These are phyloP conservation scores for Catharus fuscescens DNA, from an alignment of 2,113 vertebrate species.

Conservation along the genomic window DNA sequence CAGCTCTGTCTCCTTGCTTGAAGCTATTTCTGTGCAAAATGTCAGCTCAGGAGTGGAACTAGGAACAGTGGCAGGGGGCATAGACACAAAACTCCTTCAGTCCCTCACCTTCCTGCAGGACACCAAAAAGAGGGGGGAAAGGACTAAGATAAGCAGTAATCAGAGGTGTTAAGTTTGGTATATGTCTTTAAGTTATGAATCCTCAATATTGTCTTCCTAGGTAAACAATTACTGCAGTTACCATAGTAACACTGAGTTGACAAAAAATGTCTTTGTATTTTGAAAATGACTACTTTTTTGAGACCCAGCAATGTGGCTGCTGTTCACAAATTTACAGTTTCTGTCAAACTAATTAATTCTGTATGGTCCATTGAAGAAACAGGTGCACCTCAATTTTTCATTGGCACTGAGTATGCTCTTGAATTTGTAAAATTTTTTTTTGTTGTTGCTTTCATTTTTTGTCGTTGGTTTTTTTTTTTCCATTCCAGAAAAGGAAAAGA, in stretches of 20 bases:
- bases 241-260: not conserved
- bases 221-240: slow-evolving; percentile 27
- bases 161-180: not conserved
- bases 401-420: not conserved
- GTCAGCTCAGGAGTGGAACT: not conserved
- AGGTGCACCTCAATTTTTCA: not conserved
- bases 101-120: not conserved
- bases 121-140: not conserved
- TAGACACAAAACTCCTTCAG: not conserved
- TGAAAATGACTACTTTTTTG: not conserved
- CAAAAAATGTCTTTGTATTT: not conserved
- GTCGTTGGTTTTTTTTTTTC: not conserved
- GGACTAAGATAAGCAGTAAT: not conserved
- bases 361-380: not conserved
- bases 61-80: not conserved
- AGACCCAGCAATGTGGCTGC: not conserved
- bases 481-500: not conserved
- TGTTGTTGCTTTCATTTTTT: not conserved
- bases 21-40: not conserved
- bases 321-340: not conserved
- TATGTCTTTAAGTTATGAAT: not conserved
- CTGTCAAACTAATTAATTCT: not conserved
- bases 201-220: not conserved
- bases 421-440: not conserved
- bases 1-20: not conserved